A percentile compares a stretch with the other conserved stretches of the same genome.
These are phyloP conservation scores for Chondrilla cf. caribensis DNA, from an alignment of 37 sponge, comb jelly and placozoan genomes.

Conservation along the genomic window DNA sequence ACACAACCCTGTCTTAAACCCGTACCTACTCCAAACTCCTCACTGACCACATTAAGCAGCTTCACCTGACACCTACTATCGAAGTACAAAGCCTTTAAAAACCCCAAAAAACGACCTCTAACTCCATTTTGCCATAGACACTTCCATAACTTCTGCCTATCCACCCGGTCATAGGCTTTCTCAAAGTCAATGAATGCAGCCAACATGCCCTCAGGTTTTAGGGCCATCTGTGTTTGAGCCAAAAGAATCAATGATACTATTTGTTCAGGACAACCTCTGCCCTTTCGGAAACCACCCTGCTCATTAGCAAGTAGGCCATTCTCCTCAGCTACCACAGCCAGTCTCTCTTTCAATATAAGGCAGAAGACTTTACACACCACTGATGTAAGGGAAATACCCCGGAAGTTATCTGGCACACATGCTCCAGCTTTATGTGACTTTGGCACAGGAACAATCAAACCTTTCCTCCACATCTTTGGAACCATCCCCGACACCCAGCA, in stretches of 20 bases:
- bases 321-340: not conserved
- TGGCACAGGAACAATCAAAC: not conserved
- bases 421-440: not conserved
- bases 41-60: not conserved
- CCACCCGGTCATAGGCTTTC: constrained; percentile 7
- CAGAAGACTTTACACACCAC: not conserved
- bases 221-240: not conserved
- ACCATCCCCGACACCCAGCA: not conserved
- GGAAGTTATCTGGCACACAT: not conserved
- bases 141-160: not conserved
- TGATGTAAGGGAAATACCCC: not conserved
- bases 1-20: constrained; percentile 7
- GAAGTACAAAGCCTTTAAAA: not conserved
- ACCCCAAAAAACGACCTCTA: not conserved
- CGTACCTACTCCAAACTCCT: not conserved
- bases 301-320: not conserved
- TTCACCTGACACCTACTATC: not conserved
- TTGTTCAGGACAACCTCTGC: constrained; percentile 3
- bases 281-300: constrained; percentile 21
- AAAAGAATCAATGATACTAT: not conserved
- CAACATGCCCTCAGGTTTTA: not conserved
- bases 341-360: not conserved
- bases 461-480: not conserved
- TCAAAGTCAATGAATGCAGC: not conserved
- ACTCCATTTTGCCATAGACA: not conserved